A percentile compares a stretch with the other conserved stretches of the same genome.
Evolutionary conservation across 2,797 vertebrate genomes (phyloP).

Genomic region (Naso thynnoides): DNA sequence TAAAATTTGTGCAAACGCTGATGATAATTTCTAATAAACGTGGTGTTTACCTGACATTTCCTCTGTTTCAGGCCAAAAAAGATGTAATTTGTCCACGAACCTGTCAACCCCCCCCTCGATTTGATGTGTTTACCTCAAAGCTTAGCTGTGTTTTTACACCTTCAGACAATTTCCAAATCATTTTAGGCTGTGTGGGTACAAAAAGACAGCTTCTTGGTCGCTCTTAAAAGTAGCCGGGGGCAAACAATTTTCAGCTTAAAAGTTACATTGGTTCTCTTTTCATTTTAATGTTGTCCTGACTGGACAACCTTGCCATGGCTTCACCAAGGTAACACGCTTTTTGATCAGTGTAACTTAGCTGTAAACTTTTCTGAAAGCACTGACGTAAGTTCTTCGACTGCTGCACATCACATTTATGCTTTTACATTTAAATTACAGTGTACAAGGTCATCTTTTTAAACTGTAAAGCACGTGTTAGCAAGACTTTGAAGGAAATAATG

Average conservation of each 20-base stretch:
- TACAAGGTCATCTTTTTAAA: constrained; percentile 1
- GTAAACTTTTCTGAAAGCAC: neutral
- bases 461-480: neutral
- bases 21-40: no score
- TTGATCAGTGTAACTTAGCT: neutral
- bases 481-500: neutral
- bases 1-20: no score
- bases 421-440: neutral
- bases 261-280: constrained; percentile 1
- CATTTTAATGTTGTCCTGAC: neutral
- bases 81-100: no score
- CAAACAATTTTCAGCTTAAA: neutral
- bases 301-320: neutral
- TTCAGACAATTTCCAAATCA: no score
- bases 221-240: neutral
- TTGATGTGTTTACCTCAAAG: no score
- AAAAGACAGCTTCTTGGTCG: neutral
- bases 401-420: neutral
- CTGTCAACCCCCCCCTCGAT: no score
- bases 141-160: no score
- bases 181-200: neutral
- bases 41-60: no score
- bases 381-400: neutral
- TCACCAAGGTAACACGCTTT: constrained; percentile 11
- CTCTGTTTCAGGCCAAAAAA: no score